Evolutionary conservation across 2,888 invertebrate species (phyloP).

Genomic region (Drosophila conformis): DNA sequence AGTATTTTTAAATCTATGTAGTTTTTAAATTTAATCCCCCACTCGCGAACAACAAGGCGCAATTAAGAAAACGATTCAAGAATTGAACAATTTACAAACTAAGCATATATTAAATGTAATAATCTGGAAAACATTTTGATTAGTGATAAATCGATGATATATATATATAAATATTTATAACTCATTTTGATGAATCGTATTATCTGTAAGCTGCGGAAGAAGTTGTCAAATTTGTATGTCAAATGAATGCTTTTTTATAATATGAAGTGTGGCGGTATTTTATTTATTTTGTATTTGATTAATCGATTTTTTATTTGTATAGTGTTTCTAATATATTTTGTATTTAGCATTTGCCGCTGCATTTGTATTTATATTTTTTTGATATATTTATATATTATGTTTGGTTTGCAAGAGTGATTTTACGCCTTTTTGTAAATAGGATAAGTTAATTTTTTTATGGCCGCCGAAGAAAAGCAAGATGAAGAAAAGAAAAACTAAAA

Average conservation of each 20-base stretch:
- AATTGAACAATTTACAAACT: conserved; percentile 48
- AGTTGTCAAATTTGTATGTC: conserved; percentile 11
- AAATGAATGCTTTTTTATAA: conserved; percentile 16
- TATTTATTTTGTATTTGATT: not conserved
- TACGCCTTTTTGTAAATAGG: conserved; percentile 67
- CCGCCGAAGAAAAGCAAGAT: conserved; percentile 42
- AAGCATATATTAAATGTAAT: conserved; percentile 35
- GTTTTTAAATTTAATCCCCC: conserved; percentile 56
- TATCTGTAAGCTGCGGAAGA: not conserved
- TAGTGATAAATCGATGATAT: conserved; percentile 7
- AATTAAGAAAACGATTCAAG: conserved; percentile 51
- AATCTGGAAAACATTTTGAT: conserved; percentile 22
- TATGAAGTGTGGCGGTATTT: conserved; percentile 5
- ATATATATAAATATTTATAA: not conserved
- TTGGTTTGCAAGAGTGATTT: conserved; percentile 34
- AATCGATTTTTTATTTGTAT: conserved; percentile 2
- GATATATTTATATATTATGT: conserved; percentile 43
- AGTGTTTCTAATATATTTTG: conserved; percentile 11
- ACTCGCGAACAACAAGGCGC: conserved; percentile 55
- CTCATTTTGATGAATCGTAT: conserved; percentile 2
- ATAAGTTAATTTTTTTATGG: conserved; percentile 57
- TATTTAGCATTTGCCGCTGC: conserved; percentile 21
- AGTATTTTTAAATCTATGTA: conserved; percentile 71
- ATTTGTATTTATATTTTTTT: conserved; percentile 30
- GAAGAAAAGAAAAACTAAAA: not conserved